These are phyloP conservation scores for Hyles euphorbiae DNA, from an alignment of 1,140 invertebrate genomes.

Conservation along the genomic window DNA sequence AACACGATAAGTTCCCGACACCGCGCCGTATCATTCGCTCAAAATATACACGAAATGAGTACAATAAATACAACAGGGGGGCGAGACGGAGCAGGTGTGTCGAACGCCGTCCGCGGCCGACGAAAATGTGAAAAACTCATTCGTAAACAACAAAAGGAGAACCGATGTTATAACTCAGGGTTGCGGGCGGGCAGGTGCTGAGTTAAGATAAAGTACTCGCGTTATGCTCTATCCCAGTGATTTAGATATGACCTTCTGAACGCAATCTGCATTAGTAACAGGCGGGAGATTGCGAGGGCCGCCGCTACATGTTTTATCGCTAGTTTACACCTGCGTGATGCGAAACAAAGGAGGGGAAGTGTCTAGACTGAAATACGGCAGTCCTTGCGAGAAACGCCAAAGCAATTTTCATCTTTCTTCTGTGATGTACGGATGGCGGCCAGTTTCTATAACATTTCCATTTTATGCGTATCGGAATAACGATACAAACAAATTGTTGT, in stretches of 20 bases:
- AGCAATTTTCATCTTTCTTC: too few species aligned
- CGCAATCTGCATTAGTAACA: slow-evolving; percentile 50
- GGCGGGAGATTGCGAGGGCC: slow-evolving; percentile 18
- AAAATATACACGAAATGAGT: slow-evolving; percentile 48
- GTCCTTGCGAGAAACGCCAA: too few species aligned
- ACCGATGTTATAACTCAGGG: slow-evolving; percentile 42
- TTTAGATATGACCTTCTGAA: slow-evolving; percentile 60
- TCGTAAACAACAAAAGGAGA: slow-evolving; percentile 57
- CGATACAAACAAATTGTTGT: too few species aligned
- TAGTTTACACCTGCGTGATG: slow-evolving; percentile 29
- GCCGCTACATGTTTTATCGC: slow-evolving; percentile 25
- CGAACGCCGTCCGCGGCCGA: slow-evolving; percentile 36
- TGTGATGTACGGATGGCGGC: too few species aligned
- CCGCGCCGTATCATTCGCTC: slow-evolving; percentile 42
- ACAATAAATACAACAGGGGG: slow-evolving; percentile 45
- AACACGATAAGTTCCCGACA: slow-evolving; percentile 59
- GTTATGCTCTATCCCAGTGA: slow-evolving; percentile 47
- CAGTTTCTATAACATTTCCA: too few species aligned
- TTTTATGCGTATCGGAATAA: too few species aligned
- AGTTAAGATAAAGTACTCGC: slow-evolving; percentile 53
- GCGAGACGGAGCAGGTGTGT: slow-evolving; percentile 50
- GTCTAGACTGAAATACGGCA: too few species aligned
- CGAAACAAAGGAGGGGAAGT: background rate
- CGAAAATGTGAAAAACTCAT: slow-evolving; percentile 59
- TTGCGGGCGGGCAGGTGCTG: slow-evolving; percentile 45